phyloP scores from a whole-genome alignment of 2,113 vertebrate species.

The Chloropsis hardwickii region DNA sequence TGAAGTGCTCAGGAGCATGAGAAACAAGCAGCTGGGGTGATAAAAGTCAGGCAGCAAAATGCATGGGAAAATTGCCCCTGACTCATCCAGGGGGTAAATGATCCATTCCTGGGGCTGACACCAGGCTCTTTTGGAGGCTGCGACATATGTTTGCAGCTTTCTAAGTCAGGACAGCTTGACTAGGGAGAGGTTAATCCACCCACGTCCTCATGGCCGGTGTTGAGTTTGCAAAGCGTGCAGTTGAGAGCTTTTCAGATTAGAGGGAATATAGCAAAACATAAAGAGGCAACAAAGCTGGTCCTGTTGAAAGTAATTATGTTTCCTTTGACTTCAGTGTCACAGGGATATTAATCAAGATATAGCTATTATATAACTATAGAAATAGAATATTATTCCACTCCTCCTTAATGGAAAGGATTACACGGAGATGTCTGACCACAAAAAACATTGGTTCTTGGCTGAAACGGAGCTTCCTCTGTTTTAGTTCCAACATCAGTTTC shows the following conservation, averaged over 20 bases:
- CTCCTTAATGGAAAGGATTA: neutral
- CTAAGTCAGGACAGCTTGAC: neutral
- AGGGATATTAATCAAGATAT: neutral
- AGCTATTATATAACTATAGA: neutral
- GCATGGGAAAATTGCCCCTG: neutral
- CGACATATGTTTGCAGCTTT: constrained; percentile 30
- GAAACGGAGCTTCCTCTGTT: neutral
- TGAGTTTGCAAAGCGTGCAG: neutral
- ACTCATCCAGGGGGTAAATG: neutral
- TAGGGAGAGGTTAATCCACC: neutral
- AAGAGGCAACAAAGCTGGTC: neutral
- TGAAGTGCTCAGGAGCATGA: neutral
- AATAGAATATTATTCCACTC: neutral
- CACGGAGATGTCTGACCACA: neutral
- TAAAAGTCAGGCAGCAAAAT: neutral
- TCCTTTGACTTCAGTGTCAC: neutral
- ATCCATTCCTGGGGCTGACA: neutral
- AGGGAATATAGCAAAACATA: neutral
- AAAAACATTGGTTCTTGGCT: neutral
- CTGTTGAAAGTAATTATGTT: neutral
- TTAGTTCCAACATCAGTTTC: neutral
- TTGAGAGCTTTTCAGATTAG: neutral
- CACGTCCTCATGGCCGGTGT: neutral
- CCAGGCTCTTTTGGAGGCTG: neutral
- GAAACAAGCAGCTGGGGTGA: neutral